These are phyloP conservation scores for Gymnorhina tibicen DNA, from an alignment of 2,113 vertebrate species.

Conservation along the genomic window DNA sequence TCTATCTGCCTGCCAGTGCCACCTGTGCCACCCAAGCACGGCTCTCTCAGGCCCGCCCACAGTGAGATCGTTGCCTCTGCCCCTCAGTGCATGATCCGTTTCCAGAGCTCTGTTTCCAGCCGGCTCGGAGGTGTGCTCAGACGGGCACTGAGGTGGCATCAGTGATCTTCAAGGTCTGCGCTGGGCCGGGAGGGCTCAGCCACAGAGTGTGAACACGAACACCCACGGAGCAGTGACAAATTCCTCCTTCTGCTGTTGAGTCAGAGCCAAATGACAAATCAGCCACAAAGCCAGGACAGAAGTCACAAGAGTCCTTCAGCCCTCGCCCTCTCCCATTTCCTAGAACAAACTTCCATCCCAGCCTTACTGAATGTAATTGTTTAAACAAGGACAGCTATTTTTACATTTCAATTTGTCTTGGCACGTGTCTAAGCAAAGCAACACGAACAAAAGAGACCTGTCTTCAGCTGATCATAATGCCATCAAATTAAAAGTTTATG, in stretches of 20 bases:
- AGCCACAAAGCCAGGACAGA: neutral
- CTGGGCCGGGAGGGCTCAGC: neutral
- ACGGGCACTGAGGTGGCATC: neutral
- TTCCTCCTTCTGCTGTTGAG: neutral
- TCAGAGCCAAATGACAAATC: neutral
- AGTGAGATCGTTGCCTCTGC: neutral
- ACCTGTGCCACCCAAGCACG: neutral
- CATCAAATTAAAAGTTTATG: conserved; percentile 4
- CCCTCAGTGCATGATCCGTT: no score
- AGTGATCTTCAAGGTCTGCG: rapidly evolving
- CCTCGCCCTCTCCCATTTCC: neutral
- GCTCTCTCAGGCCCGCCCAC: neutral
- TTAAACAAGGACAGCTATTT: conserved; percentile 22
- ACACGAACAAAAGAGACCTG: neutral
- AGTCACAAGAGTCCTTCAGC: neutral
- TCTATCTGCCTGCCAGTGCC: neutral
- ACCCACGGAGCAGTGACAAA: neutral
- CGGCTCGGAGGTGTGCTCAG: rapidly evolving
- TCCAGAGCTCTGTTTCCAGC: neutral
- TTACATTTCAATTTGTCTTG: neutral
- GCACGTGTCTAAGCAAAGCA: conserved; percentile 29
- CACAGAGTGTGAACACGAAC: neutral
- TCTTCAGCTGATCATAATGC: neutral
- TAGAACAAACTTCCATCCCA: neutral
- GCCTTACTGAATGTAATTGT: neutral